Evolutionary conservation across 2,113 vertebrate genomes (phyloP), one percentile per base, ranked within the genome.

Genomic region (Aythya baeri): DNA sequence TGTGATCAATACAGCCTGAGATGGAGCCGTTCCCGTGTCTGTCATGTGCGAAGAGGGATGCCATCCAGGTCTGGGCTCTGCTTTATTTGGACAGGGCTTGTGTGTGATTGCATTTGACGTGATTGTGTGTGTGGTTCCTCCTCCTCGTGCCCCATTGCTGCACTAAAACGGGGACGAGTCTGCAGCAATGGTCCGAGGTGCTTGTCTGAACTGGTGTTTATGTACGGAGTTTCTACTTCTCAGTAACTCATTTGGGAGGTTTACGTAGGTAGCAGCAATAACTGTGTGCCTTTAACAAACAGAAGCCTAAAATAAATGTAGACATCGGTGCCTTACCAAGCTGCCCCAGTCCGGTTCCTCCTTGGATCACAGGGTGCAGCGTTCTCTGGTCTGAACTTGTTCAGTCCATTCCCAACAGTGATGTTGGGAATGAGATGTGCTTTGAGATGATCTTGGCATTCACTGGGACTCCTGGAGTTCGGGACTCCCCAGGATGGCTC

Each of bases 371-470:
- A 57, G 66, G 49, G 59, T 88, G 62, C 62, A 0, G 6, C 6
- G 49, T 79, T 91, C 91, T 82, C 32, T 65, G 58, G 18, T 74
- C 50, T 71, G 76, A 92, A 22, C 86, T 86, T 74, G 83, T 36
- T 83, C 79, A 71, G 31, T 67, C 55, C 83, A 86, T 92, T 94
- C 83, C 61, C 83, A 38, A 58, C 68, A 23, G 54, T 44, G 34
- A 34, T 34, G 43, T 10, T 80, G 68, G n/a, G 82, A 34, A 34
- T 34, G 65, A 36, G 79, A 66, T 78, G 72, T 77, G 72, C 75
- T 89, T 89, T 88, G 93, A 83, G 63, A 34, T 50, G 83, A 82
- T 73, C 90, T 79, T 50, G 31, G 82, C 44, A 22, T 80, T 93
- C 67, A 7, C 59, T 73, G 50, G 71, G 83, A 73, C 59, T 70